These are phyloP conservation scores for Pinna nobilis DNA, from an alignment of 1,140 invertebrate genomes.

Conservation along the genomic window DNA sequence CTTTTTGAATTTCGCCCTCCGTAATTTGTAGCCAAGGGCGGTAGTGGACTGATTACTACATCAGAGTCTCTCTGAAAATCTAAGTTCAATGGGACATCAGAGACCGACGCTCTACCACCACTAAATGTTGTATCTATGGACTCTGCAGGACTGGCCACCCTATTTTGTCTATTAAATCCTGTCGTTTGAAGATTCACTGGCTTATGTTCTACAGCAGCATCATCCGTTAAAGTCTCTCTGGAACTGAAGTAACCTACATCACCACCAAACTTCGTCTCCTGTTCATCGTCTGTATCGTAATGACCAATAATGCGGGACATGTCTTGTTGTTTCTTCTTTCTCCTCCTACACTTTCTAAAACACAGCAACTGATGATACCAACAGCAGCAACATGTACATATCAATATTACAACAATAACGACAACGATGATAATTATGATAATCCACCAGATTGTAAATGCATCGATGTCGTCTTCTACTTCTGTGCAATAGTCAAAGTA, in stretches of 20 bases:
- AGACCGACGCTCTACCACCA: too few species aligned
- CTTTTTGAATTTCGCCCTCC: too few species aligned
- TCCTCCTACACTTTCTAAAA: slow-evolving; percentile 7
- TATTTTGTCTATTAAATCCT: background rate
- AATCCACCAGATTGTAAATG: background rate
- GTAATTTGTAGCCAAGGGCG: too few species aligned
- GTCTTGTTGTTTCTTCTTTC: background rate
- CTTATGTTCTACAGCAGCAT: background rate
- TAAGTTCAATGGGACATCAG: too few species aligned
- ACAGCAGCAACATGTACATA: slow-evolving; percentile 19
- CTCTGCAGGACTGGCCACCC: too few species aligned
- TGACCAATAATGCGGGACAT: background rate
- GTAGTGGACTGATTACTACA: too few species aligned
- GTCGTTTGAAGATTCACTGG: background rate
- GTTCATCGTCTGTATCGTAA: background rate
- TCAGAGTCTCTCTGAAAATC: too few species aligned
- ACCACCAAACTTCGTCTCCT: background rate
- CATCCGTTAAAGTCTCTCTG: too few species aligned
- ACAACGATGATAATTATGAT: slow-evolving; percentile 9
- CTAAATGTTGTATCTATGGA: too few species aligned
- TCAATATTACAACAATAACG: background rate
- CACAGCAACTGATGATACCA: slow-evolving; percentile 11
- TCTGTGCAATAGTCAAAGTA: slow-evolving; percentile 53
- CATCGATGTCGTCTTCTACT: slow-evolving; percentile 16
- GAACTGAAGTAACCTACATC: background rate